These are phyloP conservation scores for Cephus pulcher DNA, from an alignment of 2,888 invertebrate genomes.

Conservation along the genomic window DNA sequence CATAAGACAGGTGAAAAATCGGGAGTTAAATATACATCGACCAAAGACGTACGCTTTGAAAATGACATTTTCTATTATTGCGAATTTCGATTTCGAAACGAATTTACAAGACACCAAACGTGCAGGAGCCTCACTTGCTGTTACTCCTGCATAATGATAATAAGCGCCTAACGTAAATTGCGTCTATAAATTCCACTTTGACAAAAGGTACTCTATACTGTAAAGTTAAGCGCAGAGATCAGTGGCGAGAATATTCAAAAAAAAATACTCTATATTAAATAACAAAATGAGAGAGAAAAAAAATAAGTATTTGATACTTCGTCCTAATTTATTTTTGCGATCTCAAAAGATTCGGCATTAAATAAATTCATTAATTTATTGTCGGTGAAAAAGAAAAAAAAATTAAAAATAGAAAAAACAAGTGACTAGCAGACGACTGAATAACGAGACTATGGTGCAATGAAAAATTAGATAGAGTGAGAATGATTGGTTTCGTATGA, in stretches of 20 bases:
- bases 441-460: background rate
- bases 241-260: background rate
- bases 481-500: background rate
- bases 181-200: background rate
- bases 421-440: background rate
- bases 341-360: background rate
- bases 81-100: background rate
- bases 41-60: background rate
- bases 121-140: background rate
- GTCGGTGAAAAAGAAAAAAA: background rate
- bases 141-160: background rate
- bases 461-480: background rate
- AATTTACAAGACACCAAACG: background rate
- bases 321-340: background rate
- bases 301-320: background rate
- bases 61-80: background rate
- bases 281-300: background rate
- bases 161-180: background rate
- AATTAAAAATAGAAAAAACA: background rate
- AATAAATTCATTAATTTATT: background rate
- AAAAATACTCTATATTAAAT: background rate
- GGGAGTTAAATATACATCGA: too few relatives aligned
- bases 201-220: background rate
- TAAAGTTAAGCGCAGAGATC: background rate
- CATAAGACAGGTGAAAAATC: background rate